A percentile compares a stretch with the other conserved stretches of the same genome.
phyloP scores from a whole-genome alignment of 2,888 invertebrate species.

The Lasius fuliginosus region DNA sequence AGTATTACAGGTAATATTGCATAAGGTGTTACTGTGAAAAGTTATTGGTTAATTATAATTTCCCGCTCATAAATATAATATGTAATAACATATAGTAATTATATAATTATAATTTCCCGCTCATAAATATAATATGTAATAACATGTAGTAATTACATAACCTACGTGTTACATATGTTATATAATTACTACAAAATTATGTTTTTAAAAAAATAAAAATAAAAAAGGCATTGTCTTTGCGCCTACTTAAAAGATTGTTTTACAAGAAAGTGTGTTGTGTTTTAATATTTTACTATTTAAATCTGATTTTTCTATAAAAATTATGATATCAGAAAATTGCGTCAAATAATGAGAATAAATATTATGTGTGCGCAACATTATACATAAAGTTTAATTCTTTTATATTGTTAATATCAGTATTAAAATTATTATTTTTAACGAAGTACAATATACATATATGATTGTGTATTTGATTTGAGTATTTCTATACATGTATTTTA shows the following conservation, averaged over 20 bases:
- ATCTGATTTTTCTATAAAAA: background rate
- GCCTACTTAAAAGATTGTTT: too few species aligned
- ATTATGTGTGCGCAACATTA: too few species aligned
- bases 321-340: background rate
- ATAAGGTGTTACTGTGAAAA: too few species aligned
- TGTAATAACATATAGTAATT: background rate
- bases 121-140: background rate
- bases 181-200: background rate
- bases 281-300: background rate
- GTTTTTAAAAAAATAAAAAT: background rate
- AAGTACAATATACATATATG: too few species aligned
- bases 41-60: background rate
- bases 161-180: background rate
- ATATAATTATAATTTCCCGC: background rate
- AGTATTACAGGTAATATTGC: background rate
- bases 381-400: too few species aligned
- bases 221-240: background rate
- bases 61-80: background rate
- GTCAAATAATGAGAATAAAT: background rate
- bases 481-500: too few species aligned
- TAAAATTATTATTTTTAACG: too few species aligned
- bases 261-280: too few species aligned
- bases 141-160: background rate
- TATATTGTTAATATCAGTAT: too few species aligned
- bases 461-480: too few species aligned